Conservation (phyloP, 2,113 vertebrate genomes). For the Pionites leucogaster region DNA sequence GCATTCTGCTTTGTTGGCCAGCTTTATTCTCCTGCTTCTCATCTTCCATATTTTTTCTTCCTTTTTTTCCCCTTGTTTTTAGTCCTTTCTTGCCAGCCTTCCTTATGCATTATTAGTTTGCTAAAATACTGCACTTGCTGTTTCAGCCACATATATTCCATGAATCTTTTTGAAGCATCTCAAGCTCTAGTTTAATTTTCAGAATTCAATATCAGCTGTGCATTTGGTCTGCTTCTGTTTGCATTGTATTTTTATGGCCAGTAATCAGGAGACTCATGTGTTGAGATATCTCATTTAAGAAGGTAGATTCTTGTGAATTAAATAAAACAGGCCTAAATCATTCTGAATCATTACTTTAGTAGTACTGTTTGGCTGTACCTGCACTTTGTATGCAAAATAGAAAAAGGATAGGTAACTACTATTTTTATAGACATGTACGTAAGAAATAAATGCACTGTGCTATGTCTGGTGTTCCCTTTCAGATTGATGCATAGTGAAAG, state of each 20-base stretch:
- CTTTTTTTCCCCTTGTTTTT: fast-evolving
- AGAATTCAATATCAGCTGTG: neutral
- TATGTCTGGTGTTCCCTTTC: neutral
- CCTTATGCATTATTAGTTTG: neutral
- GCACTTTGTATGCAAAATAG: neutral
- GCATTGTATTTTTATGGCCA: neutral
- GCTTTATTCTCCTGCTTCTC: neutral
- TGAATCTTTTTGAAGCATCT: neutral
- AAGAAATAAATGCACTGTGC: neutral
- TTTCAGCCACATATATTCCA: neutral
- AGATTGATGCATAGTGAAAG: neutral
- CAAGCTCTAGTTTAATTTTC: neutral
- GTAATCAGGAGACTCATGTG: neutral
- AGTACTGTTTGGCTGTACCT: neutral
- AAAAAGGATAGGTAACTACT: neutral
- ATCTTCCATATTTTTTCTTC: neutral
- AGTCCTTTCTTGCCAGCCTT: neutral
- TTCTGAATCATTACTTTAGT: neutral
- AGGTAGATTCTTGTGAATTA: neutral
- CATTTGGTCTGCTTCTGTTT: neutral
- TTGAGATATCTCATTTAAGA: neutral
- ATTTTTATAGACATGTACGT: fast-evolving
- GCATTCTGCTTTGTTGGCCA: neutral
- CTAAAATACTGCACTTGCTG: neutral
- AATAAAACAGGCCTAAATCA: neutral